These are phyloP conservation scores for Rhinophrynus dorsalis DNA, from an alignment of 2,797 vertebrate genomes.

Conservation along the genomic window DNA sequence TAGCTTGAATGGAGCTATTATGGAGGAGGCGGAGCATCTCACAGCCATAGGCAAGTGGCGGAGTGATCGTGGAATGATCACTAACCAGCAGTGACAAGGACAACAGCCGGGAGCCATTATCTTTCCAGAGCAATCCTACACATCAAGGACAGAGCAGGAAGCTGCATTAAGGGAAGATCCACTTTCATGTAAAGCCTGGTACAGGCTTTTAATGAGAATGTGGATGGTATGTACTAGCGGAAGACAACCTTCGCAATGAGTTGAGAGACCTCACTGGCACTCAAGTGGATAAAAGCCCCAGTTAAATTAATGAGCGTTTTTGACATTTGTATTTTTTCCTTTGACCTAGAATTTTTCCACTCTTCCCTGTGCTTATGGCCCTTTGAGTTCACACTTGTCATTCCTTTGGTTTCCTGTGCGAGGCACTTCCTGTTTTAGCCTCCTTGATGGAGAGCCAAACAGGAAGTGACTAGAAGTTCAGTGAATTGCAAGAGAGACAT, in stretches of 20 bases:
- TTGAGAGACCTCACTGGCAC: too few species aligned
- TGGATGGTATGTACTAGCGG: too few species aligned
- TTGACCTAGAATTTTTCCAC: too few species aligned
- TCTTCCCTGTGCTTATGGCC: too few species aligned
- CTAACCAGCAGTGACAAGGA: constrained; percentile 22
- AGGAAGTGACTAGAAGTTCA: constrained; percentile 9
- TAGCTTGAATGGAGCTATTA: constrained; percentile 18
- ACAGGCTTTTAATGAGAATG: too few species aligned
- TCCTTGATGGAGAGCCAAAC: neutral
- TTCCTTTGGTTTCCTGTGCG: neutral
- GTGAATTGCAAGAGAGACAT: too few species aligned
- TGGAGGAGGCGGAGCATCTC: neutral
- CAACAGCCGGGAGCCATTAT: constrained; percentile 17
- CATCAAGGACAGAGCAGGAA: neutral
- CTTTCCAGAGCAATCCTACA: constrained; percentile 15
- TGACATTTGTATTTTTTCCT: too few species aligned
- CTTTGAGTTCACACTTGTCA: constrained; percentile 3
- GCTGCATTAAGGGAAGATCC: neutral
- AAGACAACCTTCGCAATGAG: too few species aligned
- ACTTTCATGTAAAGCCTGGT: too few species aligned
- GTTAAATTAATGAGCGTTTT: too few species aligned
- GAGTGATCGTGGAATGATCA: neutral
- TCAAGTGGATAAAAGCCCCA: too few species aligned
- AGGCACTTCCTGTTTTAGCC: constrained; percentile 3
- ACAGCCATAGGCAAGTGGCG: neutral